Conservation (phyloP, 2,888 invertebrate genomes). For the Sarcophaga caerulescens region DNA sequence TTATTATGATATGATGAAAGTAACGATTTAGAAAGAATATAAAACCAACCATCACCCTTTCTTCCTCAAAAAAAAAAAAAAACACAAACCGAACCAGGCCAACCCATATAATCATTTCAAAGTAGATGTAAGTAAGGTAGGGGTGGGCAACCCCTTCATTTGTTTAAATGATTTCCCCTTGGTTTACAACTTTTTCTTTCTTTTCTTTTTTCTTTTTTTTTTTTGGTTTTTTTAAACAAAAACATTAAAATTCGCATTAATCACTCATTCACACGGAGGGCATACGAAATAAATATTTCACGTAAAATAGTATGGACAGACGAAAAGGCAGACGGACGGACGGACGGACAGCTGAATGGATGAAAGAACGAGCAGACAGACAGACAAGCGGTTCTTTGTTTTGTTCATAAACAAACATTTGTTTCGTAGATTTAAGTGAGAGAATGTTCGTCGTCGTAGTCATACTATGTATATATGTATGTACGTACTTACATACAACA, state of each 20-base stretch:
- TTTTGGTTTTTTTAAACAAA: slow-evolving; percentile 3
- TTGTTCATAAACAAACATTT: neutral
- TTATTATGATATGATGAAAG: no score
- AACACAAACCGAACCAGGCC: neutral
- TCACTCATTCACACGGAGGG: slow-evolving; percentile 65
- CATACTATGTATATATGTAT: neutral
- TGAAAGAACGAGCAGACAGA: neutral
- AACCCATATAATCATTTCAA: neutral
- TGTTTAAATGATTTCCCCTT: slow-evolving; percentile 30
- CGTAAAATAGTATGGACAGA: slow-evolving; percentile 27
- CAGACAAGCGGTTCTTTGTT: neutral
- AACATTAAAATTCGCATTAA: slow-evolving; percentile 68
- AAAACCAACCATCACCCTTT: neutral
- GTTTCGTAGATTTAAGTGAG: neutral
- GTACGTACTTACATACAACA: neutral
- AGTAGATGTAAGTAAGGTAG: neutral
- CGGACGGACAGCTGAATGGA: neutral
- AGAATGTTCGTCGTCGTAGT: neutral
- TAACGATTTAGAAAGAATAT: neutral
- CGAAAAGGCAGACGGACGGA: neutral
- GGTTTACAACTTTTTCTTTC: neutral
- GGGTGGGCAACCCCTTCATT: slow-evolving; percentile 42
- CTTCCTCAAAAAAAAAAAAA: neutral
- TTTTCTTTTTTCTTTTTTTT: no score
- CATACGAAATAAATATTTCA: slow-evolving; percentile 58